Evolutionary conservation across 2,888 invertebrate species (phyloP).

Genomic region (Andrena camellia): DNA sequence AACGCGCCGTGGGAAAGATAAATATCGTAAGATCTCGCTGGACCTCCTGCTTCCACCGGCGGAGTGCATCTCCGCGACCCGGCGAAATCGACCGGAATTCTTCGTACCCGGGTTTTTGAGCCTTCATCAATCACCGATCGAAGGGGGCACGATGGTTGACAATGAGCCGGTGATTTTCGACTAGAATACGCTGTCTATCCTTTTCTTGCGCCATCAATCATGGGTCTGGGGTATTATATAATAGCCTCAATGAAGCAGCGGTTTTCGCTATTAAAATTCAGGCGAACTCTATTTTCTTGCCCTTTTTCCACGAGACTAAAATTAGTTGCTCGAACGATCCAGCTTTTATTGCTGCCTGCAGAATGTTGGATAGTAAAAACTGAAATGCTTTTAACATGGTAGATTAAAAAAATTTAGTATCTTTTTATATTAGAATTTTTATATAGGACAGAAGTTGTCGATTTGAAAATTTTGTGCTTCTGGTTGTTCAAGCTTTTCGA

Average conservation of each 20-base stretch:
- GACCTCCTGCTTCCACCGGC: not conserved
- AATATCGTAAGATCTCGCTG: not conserved
- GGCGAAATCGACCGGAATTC: slow-evolving; percentile 23
- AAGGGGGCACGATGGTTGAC: slow-evolving; percentile 31
- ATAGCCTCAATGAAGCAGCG: slow-evolving; percentile 37
- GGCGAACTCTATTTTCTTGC: slow-evolving; percentile 8
- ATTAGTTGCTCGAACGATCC: not conserved
- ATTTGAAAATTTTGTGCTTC: too few relatives aligned
- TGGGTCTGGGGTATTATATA: slow-evolving; percentile 33
- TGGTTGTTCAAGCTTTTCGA: too few relatives aligned
- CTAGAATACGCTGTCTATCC: slow-evolving; percentile 35
- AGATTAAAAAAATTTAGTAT: too few relatives aligned
- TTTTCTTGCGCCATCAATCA: slow-evolving; percentile 63
- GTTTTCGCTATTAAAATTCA: slow-evolving; percentile 16
- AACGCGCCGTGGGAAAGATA: not conserved
- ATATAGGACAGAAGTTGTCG: too few relatives aligned
- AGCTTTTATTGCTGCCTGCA: not conserved
- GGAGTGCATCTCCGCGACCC: not conserved
- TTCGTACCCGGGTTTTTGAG: slow-evolving; percentile 13
- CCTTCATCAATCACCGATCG: slow-evolving; percentile 59
- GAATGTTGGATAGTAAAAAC: not conserved
- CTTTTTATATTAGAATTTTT: too few relatives aligned
- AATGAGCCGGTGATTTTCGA: slow-evolving; percentile 39
- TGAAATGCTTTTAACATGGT: too few relatives aligned
- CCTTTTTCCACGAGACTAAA: not conserved